Conservation (phyloP, 2,888 invertebrate species). For the Nesidiocoris tenuis region DNA sequence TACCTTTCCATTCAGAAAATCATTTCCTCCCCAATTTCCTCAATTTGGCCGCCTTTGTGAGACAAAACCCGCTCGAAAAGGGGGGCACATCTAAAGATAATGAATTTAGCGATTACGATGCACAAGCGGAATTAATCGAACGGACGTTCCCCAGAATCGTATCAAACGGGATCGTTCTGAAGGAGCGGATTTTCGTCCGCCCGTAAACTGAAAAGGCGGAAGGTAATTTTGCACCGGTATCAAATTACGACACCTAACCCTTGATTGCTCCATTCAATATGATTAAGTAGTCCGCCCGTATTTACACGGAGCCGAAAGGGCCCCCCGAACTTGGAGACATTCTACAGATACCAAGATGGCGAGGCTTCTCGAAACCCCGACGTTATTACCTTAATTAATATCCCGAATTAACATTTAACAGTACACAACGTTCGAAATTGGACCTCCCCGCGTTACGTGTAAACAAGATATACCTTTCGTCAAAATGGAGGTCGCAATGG, state of each 20-base stretch:
- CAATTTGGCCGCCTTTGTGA: background rate
- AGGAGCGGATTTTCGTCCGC: background rate
- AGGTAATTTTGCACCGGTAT: constrained; percentile 32
- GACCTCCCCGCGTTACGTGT: background rate
- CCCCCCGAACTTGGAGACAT: background rate
- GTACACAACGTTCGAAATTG: constrained; percentile 32
- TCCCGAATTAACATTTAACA: constrained; percentile 42
- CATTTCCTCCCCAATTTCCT: background rate
- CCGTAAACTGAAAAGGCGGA: background rate
- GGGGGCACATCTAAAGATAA: background rate
- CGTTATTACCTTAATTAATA: constrained; percentile 44
- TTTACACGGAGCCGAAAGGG: background rate
- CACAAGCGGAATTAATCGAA: constrained; percentile 10
- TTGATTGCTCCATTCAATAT: constrained; percentile 43
- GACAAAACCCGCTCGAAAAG: background rate
- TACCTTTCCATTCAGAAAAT: background rate
- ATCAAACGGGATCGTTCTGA: background rate
- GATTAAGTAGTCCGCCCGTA: constrained; percentile 14
- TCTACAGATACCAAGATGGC: too few relatives aligned
- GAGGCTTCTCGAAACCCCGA: constrained; percentile 7
- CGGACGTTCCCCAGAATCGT: background rate
- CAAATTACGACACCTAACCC: constrained; percentile 35
- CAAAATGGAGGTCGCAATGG: constrained; percentile 8
- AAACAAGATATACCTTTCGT: constrained; percentile 21
- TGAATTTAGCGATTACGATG: constrained; percentile 26